Evolutionary conservation across 2,797 vertebrate species (phyloP).

Genomic region (Enteromius anoplus): DNA sequence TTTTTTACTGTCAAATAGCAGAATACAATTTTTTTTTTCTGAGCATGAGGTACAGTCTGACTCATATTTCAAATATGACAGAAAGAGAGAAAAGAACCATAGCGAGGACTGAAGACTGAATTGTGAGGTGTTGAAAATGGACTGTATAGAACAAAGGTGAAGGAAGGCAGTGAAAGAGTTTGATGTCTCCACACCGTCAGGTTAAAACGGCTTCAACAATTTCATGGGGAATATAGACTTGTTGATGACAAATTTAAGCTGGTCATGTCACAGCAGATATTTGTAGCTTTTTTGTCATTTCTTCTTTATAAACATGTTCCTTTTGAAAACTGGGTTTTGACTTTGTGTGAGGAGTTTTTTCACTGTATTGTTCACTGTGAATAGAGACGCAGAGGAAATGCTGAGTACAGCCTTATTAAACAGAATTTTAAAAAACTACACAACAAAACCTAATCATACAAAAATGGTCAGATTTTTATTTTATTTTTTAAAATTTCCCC

Average conservation of each 20-base stretch:
- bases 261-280: conserved; percentile 5
- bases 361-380: conserved; percentile 8
- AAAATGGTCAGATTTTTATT: neutral
- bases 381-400: neutral
- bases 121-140: neutral
- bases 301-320: neutral
- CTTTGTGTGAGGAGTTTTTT: conserved; percentile 2
- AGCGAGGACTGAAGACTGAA: neutral
- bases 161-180: neutral
- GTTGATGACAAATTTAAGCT: conserved; percentile 4
- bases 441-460: neutral
- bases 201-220: neutral
- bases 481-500: neutral
- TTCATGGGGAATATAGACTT: neutral
- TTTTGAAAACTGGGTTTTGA: conserved; percentile 1
- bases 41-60: neutral
- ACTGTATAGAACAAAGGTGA: neutral
- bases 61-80: neutral
- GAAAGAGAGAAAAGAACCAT: neutral
- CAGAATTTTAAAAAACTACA: neutral
- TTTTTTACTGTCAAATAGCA: neutral
- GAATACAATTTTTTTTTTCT: neutral
- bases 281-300: neutral
- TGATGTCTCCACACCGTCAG: neutral
- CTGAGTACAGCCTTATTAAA: conserved; percentile 5